Evolutionary conservation across 2,888 invertebrate genomes (phyloP), one percentile per base, ranked within the genome.

Genomic region (Tryphoninae sp.): DNA sequence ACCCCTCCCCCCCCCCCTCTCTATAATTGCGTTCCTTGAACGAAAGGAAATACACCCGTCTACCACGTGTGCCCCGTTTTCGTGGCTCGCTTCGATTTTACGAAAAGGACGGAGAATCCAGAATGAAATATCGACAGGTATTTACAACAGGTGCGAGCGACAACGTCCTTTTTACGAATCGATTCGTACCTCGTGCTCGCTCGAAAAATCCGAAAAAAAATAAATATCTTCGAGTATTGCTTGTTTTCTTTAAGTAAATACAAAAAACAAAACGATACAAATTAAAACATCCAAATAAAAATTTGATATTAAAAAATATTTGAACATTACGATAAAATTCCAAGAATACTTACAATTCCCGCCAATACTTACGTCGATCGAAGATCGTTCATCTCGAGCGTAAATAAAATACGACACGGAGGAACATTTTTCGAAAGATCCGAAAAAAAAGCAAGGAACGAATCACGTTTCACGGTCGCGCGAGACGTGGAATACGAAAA

Each of bases 71-170:
- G 45, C 16, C 33, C 45, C 51, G 33, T 40, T 11, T 40, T 69
- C 19, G 16, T 55, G 45, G 61, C 68, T 40, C 19, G 74, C 49
- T 67, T 71, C 69, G 78, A 61, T 67, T 22, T 68, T 73, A 64
- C 61, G 23, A 53, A 69, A 51, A 78, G 65, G 75, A 80, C 62
- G 42, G 33, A 53, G 73, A 78, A 67, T 85, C 85, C 81, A 80
- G 84, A 83, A 83, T 73, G 76, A 87, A 86, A 87, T 87, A 88
- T 88, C 84, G 87, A 84, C 84, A 78, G 87, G 83, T 83, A 85
- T 87, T 83, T 85, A 81, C 75, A 84, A 83, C 85, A 85, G 85
- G 83, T 86, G 87, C 85, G 62, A 83, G 59, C 83, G 86, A 84
- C 85, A 80, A 78, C 53, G 64, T 65, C 65, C 75, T 85, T 86